Percentiles rank a stretch among this genome's conserved stretches.
Conservation (phyloP, 2,797 vertebrate genomes). For the Distichodus sexfasciatus region DNA sequence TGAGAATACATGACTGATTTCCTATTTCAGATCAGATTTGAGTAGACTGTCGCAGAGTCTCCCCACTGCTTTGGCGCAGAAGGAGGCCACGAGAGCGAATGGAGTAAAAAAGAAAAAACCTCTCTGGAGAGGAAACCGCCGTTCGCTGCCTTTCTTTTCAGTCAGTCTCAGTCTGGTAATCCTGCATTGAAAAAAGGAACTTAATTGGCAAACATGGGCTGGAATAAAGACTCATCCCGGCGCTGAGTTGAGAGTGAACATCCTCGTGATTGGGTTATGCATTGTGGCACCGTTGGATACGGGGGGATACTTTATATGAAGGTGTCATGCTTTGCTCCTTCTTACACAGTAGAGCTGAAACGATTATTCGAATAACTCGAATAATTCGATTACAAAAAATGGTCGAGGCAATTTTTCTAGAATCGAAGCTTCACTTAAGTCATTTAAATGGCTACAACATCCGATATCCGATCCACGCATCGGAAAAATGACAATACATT, state of each 20-base stretch:
- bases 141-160: constrained; percentile 16
- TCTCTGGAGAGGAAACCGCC: constrained; percentile 13
- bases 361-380: too few relatives aligned
- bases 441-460: too few relatives aligned
- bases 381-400: too few relatives aligned
- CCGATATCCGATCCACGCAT: too few relatives aligned
- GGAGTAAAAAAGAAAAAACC: constrained; percentile 29
- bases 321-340: too few relatives aligned
- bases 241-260: neutral
- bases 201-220: constrained; percentile 21
- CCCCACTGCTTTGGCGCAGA: constrained; percentile 31
- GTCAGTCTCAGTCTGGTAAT: constrained; percentile 20
- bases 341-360: too few relatives aligned
- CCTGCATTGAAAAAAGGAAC: constrained; percentile 10
- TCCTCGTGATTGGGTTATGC: neutral
- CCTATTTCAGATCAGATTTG: constrained; percentile 26
- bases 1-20: constrained; percentile 33
- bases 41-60: constrained; percentile 11
- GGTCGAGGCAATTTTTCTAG: too few relatives aligned
- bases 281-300: too few relatives aligned
- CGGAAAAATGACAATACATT: too few relatives aligned
- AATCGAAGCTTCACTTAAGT: too few relatives aligned
- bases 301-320: too few relatives aligned
- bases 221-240: constrained; percentile 7
- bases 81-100: constrained; percentile 13